Evolutionary conservation across 1,140 invertebrate species (phyloP).

Genomic region (Kradibia gibbosae): DNA sequence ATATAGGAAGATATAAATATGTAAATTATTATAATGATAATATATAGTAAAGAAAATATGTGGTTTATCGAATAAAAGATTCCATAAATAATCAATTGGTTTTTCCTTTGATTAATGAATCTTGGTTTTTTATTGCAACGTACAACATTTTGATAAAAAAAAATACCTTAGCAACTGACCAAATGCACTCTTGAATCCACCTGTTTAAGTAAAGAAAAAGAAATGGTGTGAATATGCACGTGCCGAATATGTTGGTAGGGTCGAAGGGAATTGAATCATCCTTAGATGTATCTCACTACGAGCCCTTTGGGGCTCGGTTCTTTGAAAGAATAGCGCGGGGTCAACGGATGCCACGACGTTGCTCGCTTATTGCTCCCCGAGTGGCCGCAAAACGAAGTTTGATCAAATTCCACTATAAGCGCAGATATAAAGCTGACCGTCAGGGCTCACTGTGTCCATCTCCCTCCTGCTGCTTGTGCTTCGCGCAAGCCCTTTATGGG

Average conservation of each 20-base stretch:
- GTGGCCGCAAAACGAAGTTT: constrained; percentile 74
- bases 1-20: too few species aligned
- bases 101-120: too few species aligned
- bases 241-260: neutral
- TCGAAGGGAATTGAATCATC: constrained; percentile 9
- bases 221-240: neutral
- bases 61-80: too few species aligned
- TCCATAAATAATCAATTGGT: too few species aligned
- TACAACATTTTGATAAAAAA: too few species aligned
- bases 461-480: neutral
- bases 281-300: neutral
- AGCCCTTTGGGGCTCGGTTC: neutral
- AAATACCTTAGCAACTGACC: neutral
- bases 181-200: neutral
- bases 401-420: constrained; percentile 72
- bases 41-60: too few species aligned
- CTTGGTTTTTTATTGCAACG: too few species aligned
- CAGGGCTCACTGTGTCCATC: constrained; percentile 27
- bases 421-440: constrained; percentile 72
- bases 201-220: neutral
- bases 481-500: constrained; percentile 44
- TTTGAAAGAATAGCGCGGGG: neutral
- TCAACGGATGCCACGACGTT: neutral
- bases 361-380: constrained; percentile 71
- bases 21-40: too few species aligned